A percentile compares a stretch with the other conserved stretches of the same genome.
phyloP scores from a whole-genome alignment of 2,797 vertebrate genomes.

The Dendrocincla fuliginosa region DNA sequence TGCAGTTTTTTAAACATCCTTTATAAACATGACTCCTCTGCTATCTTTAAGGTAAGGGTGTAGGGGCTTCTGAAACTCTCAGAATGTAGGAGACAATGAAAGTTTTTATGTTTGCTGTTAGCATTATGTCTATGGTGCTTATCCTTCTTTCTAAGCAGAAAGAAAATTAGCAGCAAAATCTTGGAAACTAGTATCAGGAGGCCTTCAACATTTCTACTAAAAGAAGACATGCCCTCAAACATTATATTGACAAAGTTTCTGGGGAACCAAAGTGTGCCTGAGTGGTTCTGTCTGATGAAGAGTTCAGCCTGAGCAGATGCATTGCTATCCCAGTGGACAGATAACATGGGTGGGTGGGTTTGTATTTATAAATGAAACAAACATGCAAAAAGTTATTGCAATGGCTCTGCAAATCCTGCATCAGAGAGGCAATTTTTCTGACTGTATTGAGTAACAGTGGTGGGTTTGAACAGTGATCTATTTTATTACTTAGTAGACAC shows the following conservation, averaged over 20 bases:
- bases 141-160: not conserved
- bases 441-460: not conserved
- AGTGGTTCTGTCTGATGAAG: not conserved
- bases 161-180: not conserved
- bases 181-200: not conserved
- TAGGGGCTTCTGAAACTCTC: not conserved
- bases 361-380: not conserved
- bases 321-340: not conserved
- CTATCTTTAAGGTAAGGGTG: not conserved
- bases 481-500: not conserved
- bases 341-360: not conserved
- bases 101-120: not conserved
- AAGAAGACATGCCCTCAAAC: not conserved
- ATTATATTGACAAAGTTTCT: not conserved
- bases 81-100: not conserved
- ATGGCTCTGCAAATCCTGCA: fast-evolving
- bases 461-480: not conserved
- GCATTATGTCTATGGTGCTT: not conserved
- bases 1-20: not conserved
- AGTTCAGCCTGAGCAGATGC: not conserved
- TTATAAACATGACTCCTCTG: not conserved
- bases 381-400: not conserved
- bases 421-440: not conserved
- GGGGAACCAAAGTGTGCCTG: not conserved
- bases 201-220: not conserved